Evolutionary conservation across 2,797 vertebrate species (phyloP).

Genomic region (Uromys caudimaculatus): DNA sequence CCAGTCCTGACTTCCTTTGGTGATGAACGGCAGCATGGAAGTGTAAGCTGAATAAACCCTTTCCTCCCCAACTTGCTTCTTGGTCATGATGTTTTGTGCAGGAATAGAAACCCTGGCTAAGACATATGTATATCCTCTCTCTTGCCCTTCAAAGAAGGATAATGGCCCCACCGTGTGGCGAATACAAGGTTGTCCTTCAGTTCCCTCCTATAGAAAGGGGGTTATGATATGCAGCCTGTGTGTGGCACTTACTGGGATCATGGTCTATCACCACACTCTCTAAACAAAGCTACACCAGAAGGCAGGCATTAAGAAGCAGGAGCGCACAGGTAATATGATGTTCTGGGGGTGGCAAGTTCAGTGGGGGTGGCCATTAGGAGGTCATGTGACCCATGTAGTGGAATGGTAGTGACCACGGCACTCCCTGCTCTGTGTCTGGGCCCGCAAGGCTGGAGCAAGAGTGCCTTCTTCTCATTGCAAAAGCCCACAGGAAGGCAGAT

Average conservation of each 20-base stretch:
- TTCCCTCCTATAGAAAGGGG: background rate
- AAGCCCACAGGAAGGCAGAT: background rate
- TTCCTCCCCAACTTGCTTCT: no score
- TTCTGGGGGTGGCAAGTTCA: no score
- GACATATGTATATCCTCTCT: background rate
- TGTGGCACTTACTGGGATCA: background rate
- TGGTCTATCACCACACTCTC: background rate
- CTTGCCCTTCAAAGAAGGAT: background rate
- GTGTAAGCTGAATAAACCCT: no score
- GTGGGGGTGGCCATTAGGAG: background rate
- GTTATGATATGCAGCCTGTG: background rate
- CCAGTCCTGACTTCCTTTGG: no score
- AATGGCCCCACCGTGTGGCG: background rate
- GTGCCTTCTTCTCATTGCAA: background rate
- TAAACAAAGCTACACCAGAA: background rate
- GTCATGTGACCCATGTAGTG: background rate
- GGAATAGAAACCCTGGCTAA: background rate
- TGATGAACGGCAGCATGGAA: no score
- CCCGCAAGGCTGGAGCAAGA: background rate
- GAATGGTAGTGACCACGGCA: rapidly evolving
- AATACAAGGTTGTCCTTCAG: background rate
- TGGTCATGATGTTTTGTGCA: no score
- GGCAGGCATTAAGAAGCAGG: background rate
- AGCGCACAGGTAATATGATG: background rate
- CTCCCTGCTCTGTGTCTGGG: background rate